Conservation (phyloP, 2,797 vertebrate species). For the Nyctalus aviator region DNA sequence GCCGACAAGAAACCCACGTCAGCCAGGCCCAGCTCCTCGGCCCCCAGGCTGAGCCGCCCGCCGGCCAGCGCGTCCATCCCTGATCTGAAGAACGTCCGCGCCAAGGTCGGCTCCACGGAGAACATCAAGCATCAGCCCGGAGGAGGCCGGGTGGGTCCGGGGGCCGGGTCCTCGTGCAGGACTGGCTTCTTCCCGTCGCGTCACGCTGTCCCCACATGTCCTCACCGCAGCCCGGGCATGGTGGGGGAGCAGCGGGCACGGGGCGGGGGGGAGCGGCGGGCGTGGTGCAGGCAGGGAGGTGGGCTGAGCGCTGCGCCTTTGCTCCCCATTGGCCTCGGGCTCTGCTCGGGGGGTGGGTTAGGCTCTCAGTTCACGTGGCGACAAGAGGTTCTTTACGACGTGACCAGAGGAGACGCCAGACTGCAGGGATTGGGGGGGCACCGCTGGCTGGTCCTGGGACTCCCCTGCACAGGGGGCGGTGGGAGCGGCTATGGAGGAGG, state of each 20-base stretch:
- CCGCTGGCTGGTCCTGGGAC: background rate
- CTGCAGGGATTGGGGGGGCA: no score
- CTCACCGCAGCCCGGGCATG: no score
- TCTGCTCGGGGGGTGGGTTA: no score
- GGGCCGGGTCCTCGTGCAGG: background rate
- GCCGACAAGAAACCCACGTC: slow-evolving; percentile 88
- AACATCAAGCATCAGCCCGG: slow-evolving; percentile 96
- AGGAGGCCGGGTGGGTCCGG: slow-evolving; percentile 93
- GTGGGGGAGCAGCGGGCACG: no score
- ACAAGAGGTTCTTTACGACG: no score
- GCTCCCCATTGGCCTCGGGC: no score
- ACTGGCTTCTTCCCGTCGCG: background rate
- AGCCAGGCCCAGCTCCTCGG: slow-evolving; percentile 74
- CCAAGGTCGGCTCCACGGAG: slow-evolving; percentile 95
- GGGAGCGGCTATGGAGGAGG: no score
- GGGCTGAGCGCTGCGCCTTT: no score
- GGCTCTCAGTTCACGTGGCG: no score
- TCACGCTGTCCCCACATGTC: background rate
- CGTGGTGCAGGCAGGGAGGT: no score
- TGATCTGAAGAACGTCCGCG: slow-evolving; percentile 91
- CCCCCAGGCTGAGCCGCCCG: slow-evolving; percentile 81
- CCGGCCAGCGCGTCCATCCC: slow-evolving; percentile 83
- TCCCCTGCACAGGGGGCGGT: background rate
- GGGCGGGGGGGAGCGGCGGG: no score
- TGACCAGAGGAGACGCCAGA: no score